Evolutionary conservation across 2,888 invertebrate species (phyloP), one percentile per base, ranked within the genome.

Genomic region (Mesorhabditis spiculigera): DNA sequence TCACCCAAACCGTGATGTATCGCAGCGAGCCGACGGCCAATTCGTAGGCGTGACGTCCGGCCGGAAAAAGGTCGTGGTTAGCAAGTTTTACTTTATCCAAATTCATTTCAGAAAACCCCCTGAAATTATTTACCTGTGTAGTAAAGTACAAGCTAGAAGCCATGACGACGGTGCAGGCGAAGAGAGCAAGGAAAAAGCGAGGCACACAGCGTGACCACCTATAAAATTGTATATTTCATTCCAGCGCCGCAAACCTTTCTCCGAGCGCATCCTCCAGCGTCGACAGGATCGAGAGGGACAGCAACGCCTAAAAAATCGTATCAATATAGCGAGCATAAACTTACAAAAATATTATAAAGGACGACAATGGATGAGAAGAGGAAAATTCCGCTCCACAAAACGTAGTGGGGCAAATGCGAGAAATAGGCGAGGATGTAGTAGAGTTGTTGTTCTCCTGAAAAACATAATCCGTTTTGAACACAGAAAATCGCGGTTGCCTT

Each of bases 181-280:
- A 76, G 28, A 85, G 58, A 13, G 85, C 79, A 5, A 86, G 72
- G 45, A 78, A n/a, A 71, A 86, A 81, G 16, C 86, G 80, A 4
- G 83, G 85, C 45, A 75, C 79, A 69, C 82, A 83, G 13, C 78
- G 75, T 0, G 86, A 85, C 77, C 80, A 78, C 42, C 58, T 50
- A n/a, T 2, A 50, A 13, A 13, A 13, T 50, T 10, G 58, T 50
- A 13, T 50, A 50, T 50, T 50, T 50, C 10, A 50, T 50, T 10
- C 8, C 8, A 50, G n/a, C 8, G 8, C n/a, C n/a, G 8, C 58
- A 10, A 10, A 63, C 70, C 75, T 75, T 66, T 82, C 84, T 43
- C 86, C 86, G 43, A 85, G 73, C 4, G 82, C 81, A 69, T 86
- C 86, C 71, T 86, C 84, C 50, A 82, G 45, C 5, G 82, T 78